Conservation (phyloP, 1,140 invertebrate genomes). For the Drosophila kanapiae region DNA sequence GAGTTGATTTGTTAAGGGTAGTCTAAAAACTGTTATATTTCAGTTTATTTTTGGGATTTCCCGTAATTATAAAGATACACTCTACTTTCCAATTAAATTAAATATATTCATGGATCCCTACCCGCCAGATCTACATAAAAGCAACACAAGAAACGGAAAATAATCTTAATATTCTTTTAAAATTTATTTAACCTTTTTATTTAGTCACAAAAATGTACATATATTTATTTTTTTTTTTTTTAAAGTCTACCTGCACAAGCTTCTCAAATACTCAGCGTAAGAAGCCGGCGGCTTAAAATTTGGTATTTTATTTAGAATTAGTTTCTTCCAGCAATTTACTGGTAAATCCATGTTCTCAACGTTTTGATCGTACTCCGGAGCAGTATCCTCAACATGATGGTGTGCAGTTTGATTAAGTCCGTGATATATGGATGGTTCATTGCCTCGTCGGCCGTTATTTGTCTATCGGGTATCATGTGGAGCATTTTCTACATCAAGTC, state of each 20-base stretch:
- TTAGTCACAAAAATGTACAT: background rate
- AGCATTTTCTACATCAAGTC: slow-evolving; percentile 97
- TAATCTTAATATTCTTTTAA: background rate
- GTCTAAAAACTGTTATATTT: background rate
- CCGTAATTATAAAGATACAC: background rate
- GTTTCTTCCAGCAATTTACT: slow-evolving; percentile 96
- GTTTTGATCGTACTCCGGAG: slow-evolving; percentile 95
- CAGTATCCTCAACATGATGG: slow-evolving; percentile 92
- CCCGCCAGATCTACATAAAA: too few species aligned
- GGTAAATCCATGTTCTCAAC: slow-evolving; percentile 97
- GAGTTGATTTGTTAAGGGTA: background rate
- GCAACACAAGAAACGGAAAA: too few species aligned
- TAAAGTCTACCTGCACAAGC: background rate
- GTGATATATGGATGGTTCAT: slow-evolving; percentile 93
- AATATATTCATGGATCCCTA: too few species aligned
- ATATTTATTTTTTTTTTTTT: background rate
- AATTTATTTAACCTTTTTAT: background rate
- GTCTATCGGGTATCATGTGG: slow-evolving; percentile 96
- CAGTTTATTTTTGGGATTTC: background rate
- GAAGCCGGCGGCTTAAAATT: slow-evolving; percentile 89
- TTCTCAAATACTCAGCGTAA: slow-evolving; percentile 21
- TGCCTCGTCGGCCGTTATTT: slow-evolving; percentile 96
- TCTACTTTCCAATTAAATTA: background rate
- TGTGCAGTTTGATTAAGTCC: slow-evolving; percentile 95
- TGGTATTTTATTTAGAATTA: slow-evolving; percentile 91